Percentiles rank a stretch among this genome's conserved stretches.
phyloP scores from a whole-genome alignment of 2,113 vertebrate species.

The Psilopogon haemacephalus region DNA sequence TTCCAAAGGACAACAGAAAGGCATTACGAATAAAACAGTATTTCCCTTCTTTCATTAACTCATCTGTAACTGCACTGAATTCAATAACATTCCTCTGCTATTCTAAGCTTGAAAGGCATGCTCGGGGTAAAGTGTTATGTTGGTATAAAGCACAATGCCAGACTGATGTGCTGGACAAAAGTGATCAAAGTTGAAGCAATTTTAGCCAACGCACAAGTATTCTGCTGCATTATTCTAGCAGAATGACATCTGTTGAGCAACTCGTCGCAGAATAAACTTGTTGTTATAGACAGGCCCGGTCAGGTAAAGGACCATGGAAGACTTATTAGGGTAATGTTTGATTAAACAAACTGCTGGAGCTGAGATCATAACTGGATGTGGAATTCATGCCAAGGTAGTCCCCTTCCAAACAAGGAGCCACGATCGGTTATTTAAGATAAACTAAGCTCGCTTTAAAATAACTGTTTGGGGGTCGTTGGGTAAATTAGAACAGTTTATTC shows the following conservation, averaged over 20 bases:
- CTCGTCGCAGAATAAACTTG: constrained; percentile 88
- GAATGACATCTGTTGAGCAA: constrained; percentile 87
- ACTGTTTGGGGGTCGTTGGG: not conserved
- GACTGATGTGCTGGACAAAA: constrained; percentile 90
- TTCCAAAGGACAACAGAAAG: constrained; percentile 84
- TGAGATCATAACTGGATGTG: constrained; percentile 70
- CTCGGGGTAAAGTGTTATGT: constrained; percentile 84
- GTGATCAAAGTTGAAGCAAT: constrained; percentile 93
- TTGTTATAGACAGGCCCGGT: constrained; percentile 81
- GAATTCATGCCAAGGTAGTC: constrained; percentile 59
- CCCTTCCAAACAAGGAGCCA: constrained; percentile 50
- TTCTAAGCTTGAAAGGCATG: constrained; percentile 88
- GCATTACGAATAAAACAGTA: constrained; percentile 96
- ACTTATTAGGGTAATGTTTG: constrained; percentile 74
- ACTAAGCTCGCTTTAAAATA: constrained; percentile 47
- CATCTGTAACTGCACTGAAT: constrained; percentile 86
- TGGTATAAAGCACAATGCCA: constrained; percentile 96
- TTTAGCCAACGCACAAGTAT: constrained; percentile 85
- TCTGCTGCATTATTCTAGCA: constrained; percentile 84
- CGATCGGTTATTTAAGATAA: constrained; percentile 53
- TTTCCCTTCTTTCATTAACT: constrained; percentile 92
- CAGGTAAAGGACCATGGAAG: constrained; percentile 75
- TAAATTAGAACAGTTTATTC: too few relatives aligned
- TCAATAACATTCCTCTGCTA: constrained; percentile 91
- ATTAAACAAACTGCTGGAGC: constrained; percentile 72